These are phyloP conservation scores for Maniola jurtina DNA, from an alignment of 1,140 invertebrate genomes.

Conservation along the genomic window DNA sequence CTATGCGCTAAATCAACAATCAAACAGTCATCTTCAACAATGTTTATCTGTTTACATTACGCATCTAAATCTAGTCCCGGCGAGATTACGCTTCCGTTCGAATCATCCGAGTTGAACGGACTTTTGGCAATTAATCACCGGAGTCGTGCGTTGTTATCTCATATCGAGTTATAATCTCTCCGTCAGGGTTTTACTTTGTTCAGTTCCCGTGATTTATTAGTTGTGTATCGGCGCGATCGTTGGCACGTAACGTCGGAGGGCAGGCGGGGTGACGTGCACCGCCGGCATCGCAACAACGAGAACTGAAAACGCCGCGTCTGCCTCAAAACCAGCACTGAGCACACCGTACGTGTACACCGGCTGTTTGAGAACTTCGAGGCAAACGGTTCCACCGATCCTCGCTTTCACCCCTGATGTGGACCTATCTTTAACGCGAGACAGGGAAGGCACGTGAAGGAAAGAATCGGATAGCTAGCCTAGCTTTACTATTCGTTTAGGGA, in stretches of 20 bases:
- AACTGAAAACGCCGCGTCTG: constrained; percentile 55
- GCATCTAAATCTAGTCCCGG: constrained; percentile 58
- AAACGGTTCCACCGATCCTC: constrained; percentile 46
- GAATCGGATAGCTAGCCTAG: constrained; percentile 50
- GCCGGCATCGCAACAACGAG: constrained; percentile 61
- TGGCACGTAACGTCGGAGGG: constrained; percentile 44
- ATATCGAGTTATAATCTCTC: constrained; percentile 68
- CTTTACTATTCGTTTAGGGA: constrained; percentile 55
- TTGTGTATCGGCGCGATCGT: constrained; percentile 55
- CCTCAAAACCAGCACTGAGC: constrained; percentile 44
- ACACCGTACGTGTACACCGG: constrained; percentile 30
- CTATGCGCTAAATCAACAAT: constrained; percentile 52
- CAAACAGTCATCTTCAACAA: constrained; percentile 53
- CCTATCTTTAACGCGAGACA: constrained; percentile 44
- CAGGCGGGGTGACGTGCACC: constrained; percentile 51
- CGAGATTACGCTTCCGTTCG: constrained; percentile 58
- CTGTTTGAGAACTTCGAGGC: constrained; percentile 19
- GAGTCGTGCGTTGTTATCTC: constrained; percentile 57
- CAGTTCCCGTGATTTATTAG: constrained; percentile 65
- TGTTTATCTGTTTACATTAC: constrained; percentile 72
- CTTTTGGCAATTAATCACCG: constrained; percentile 64
- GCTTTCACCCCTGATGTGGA: constrained; percentile 41
- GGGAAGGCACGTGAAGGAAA: constrained; percentile 47
- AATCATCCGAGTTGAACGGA: constrained; percentile 58
- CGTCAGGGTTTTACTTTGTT: constrained; percentile 59